Conservation (phyloP, 2,797 vertebrate species). For the Netta rufina region DNA sequence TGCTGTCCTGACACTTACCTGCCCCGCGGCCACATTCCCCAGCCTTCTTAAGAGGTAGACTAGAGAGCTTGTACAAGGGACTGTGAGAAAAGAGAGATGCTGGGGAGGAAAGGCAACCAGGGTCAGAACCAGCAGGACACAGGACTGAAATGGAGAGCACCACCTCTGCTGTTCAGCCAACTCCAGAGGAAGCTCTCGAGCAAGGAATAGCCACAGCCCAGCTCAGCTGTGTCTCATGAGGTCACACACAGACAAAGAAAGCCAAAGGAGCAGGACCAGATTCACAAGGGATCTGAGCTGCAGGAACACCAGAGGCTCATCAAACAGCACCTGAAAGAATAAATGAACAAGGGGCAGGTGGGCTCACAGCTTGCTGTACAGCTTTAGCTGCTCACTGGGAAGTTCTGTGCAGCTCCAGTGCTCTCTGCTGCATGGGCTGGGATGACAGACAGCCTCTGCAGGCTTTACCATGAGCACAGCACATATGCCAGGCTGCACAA, state of each 20-base stretch:
- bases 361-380: not conserved
- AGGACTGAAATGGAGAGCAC: not conserved
- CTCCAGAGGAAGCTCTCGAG: not conserved
- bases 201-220: not conserved
- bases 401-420: not conserved
- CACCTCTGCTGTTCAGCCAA: not conserved
- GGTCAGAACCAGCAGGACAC: not conserved
- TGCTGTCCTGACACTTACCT: not conserved
- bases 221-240: not conserved
- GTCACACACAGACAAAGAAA: not conserved
- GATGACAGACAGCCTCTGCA: not conserved
- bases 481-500: not conserved
- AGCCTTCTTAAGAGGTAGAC: not conserved
- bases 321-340: not conserved
- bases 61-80: not conserved
- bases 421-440: accelerated
- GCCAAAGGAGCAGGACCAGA: not conserved
- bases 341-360: not conserved
- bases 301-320: not conserved
- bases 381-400: not conserved
- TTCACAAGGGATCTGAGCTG: not conserved
- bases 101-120: not conserved
- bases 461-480: not conserved
- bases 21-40: not conserved
- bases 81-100: not conserved